Base-by-base conservation (phyloP, 2,888 invertebrate species). In the Dasysyrphus albostriatus region DNA sequence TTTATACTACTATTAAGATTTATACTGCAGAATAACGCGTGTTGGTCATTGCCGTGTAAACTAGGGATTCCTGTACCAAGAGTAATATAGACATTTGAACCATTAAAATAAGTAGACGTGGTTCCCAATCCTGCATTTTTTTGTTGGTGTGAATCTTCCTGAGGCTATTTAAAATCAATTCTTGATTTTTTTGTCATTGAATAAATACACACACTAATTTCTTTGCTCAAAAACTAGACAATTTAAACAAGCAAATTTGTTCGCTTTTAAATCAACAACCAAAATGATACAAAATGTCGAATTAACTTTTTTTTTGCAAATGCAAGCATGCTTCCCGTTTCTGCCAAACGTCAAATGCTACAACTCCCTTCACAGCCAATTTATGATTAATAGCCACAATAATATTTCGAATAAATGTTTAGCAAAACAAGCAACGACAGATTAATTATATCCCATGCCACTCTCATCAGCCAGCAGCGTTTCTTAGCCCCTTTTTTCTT, bases 401-500 rank as follows among this genome's bases (percentile, higher is more conserved):
- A 51, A 51, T 51, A 51, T 51, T 51, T 51, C 24, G 3, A 6
- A 24, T 29, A 51, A 24, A 24, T 29, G 24, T 14, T 51, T 29
- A 12, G 51, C 3, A 51, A 51, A 29, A 51, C 24, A 51, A 51
- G 24, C 24, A 51, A 49, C 4, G 24, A 51, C 51, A 29, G 51
- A 51, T 51, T 29, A 24, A 51, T 51, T 51, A 51, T 51, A 51
- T 51, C 51, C 24, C 12, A 51, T 51, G 51, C 14, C 51, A 29
- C 51, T 51, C 24, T 24, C 24, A 24, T 24, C 51, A 51, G 12
- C 24, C 19, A 12, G 2, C 19, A 12, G 2, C 12, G 12, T 8
- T 44, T 44, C 44, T 7, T 44, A n/a, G 8, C 44, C 2, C 10
- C 10, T 24, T 19, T 12, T 24, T 12, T 24, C 12, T 24, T 12